A percentile compares a stretch with the other conserved stretches of the same genome.
phyloP scores from a whole-genome alignment of 2,113 vertebrate species.

The Gobio gobio region DNA sequence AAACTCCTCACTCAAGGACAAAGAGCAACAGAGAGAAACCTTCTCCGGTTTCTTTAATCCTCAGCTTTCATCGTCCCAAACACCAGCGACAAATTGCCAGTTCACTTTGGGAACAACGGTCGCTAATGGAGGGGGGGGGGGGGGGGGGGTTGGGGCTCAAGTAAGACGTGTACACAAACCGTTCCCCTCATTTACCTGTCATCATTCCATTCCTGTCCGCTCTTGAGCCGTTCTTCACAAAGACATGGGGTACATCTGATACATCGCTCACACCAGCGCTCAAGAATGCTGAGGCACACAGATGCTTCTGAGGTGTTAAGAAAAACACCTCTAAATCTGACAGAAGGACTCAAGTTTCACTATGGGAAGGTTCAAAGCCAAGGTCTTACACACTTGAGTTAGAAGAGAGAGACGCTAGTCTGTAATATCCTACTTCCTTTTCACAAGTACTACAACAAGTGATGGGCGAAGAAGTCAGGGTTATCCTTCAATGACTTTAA shows the following conservation, averaged over 20 bases:
- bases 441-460: neutral
- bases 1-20: slow-evolving; percentile 41
- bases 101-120: slow-evolving; percentile 42
- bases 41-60: slow-evolving; percentile 64
- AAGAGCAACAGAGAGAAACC: slow-evolving; percentile 58
- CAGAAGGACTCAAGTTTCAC: slow-evolving; percentile 57
- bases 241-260: slow-evolving; percentile 50
- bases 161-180: slow-evolving; percentile 56
- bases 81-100: slow-evolving; percentile 19
- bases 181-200: slow-evolving; percentile 63
- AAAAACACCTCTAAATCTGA: slow-evolving; percentile 67
- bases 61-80: neutral
- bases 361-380: slow-evolving; percentile 43
- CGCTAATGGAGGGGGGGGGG: slow-evolving; percentile 43
- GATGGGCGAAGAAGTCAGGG: neutral
- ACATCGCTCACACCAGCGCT: slow-evolving; percentile 24
- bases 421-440: slow-evolving; percentile 15
- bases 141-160: slow-evolving; percentile 28
- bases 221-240: slow-evolving; percentile 61
- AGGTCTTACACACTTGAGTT: slow-evolving; percentile 10
- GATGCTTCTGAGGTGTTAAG: slow-evolving; percentile 65
- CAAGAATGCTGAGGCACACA: slow-evolving; percentile 39
- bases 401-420: slow-evolving; percentile 17
- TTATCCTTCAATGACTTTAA: neutral
- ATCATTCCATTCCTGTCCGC: slow-evolving; percentile 57